Evolutionary conservation across 2,113 vertebrate species (phyloP).

Genomic region (Sula dactylatra): DNA sequence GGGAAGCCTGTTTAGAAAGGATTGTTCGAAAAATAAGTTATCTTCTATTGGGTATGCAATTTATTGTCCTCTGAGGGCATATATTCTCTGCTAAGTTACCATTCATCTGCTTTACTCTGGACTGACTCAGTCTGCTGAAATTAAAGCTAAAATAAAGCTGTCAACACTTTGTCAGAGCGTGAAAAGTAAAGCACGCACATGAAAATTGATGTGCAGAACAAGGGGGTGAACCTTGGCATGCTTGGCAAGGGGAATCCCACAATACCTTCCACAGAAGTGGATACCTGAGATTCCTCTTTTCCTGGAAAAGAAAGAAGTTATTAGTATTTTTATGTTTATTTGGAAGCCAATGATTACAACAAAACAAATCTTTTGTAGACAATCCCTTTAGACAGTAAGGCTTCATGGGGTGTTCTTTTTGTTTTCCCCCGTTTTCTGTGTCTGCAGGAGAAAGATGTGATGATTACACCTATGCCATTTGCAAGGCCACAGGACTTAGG

Average conservation of each 20-base stretch:
- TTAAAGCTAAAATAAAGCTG: conserved; percentile 48
- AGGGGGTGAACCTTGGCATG: not conserved
- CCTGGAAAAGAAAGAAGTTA: not conserved
- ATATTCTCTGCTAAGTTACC: conserved; percentile 5
- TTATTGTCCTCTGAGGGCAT: conserved; percentile 20
- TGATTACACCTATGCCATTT: conserved; percentile 92
- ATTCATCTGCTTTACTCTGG: conserved; percentile 24
- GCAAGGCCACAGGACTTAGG: conserved; percentile 94
- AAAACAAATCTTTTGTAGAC: not conserved
- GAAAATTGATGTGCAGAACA: not conserved
- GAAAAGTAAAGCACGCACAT: not conserved
- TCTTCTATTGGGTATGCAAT: not conserved
- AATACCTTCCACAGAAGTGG: not conserved
- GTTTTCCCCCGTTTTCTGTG: not conserved
- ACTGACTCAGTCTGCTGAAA: not conserved
- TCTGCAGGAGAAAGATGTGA: conserved; percentile 89
- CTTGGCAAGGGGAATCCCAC: not conserved
- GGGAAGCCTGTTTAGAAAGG: not conserved
- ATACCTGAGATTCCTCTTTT: not conserved
- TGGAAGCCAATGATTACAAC: not conserved
- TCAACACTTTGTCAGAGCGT: conserved; percentile 12
- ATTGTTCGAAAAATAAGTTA: not conserved
- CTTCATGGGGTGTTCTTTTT: not conserved
- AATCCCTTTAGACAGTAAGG: not conserved
- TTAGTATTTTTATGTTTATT: not conserved